Evolutionary conservation across 2,797 vertebrate genomes (phyloP).

Genomic region (Apogon hyalosoma): DNA sequence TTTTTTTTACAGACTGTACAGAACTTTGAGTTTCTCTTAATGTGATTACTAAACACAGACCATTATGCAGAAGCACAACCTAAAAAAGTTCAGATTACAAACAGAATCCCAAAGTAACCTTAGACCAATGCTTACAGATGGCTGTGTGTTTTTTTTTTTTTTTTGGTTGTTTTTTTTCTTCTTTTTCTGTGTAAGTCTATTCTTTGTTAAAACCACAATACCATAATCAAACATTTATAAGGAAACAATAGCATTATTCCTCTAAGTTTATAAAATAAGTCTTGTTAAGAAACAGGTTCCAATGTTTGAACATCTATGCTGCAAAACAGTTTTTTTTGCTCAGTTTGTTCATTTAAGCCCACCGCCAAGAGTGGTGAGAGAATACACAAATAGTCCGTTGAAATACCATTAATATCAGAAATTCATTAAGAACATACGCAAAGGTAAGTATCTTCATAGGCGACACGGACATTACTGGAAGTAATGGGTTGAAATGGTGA

Average conservation of each 20-base stretch:
- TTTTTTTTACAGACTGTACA: neutral
- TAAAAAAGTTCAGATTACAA: slow-evolving; percentile 1
- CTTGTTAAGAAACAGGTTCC: slow-evolving; percentile 45
- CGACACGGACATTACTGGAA: slow-evolving; percentile 29
- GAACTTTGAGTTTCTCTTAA: neutral
- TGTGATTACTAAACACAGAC: neutral
- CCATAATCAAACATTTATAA: slow-evolving; percentile 33
- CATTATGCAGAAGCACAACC: slow-evolving; percentile 47
- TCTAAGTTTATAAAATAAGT: slow-evolving; percentile 45
- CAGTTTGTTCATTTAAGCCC: slow-evolving; percentile 37
- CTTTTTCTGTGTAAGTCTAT: slow-evolving; percentile 9
- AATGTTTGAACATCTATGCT: slow-evolving; percentile 29
- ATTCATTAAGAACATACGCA: slow-evolving; percentile 48
- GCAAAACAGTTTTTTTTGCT: slow-evolving; percentile 48
- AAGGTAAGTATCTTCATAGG: slow-evolving; percentile 25
- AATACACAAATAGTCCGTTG: slow-evolving; percentile 40
- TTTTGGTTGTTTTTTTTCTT: slow-evolving; percentile 6
- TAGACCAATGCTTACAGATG: slow-evolving; percentile 9
- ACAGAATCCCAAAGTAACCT: slow-evolving; percentile 4
- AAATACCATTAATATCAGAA: slow-evolving; percentile 52
- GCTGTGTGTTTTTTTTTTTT: no score
- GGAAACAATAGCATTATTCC: slow-evolving; percentile 20
- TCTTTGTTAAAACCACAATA: slow-evolving; percentile 49
- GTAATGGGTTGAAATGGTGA: slow-evolving; percentile 51
- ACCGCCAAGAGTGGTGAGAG: slow-evolving; percentile 19